Evolutionary conservation across 2,888 invertebrate genomes (phyloP), one percentile per base, ranked within the genome.

Genomic region (Netelia fuscicornis): DNA sequence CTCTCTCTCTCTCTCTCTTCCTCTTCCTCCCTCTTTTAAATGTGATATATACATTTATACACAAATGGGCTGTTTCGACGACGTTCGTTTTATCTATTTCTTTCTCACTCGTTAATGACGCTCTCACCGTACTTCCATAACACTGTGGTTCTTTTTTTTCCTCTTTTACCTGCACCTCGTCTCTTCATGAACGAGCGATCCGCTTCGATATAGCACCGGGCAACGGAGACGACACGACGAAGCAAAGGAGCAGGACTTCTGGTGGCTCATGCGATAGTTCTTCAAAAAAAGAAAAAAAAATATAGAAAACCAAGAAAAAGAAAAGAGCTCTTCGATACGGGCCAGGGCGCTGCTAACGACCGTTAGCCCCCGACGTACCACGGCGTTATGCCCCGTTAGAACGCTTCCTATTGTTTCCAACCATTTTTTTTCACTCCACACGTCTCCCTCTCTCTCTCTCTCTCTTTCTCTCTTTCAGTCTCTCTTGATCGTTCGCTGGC

Each of bases 331-430:
- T 85, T 82, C 79, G 82, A 83, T 80, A 83, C 82, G 80, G 77
- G 74, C 75, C 79, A 76, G 68, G 77, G 80, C 65, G 74, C 82
- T 64, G 79, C 82, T 85, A 85, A 85, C 76, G 82, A 85, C 85
- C 82, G 82, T 76, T 79, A 76, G 76, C 56, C 74, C 72, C 62
- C 71, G 70, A 58, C 17, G 75, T 75, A 75, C 42, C 68, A 54
- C 67, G 37, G 20, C 23, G 52, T 17, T 70, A 37, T 48, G 23
- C 60, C 13, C 80, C 78, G 71, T 82, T 85, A 80, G 67, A 58
- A 82, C 20, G 48, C 68, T 79, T 58, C 23, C 58, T 75, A 82
- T 82, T 82, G 72, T 76, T 77, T 81, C 56, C 70, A 30, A 52
- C 20, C 20, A 44, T 54, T 52, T 42, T 44, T 60, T 23, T 42